These are phyloP conservation scores for Pipra filicauda DNA, from an alignment of 2,113 vertebrate genomes.

Conservation along the genomic window DNA sequence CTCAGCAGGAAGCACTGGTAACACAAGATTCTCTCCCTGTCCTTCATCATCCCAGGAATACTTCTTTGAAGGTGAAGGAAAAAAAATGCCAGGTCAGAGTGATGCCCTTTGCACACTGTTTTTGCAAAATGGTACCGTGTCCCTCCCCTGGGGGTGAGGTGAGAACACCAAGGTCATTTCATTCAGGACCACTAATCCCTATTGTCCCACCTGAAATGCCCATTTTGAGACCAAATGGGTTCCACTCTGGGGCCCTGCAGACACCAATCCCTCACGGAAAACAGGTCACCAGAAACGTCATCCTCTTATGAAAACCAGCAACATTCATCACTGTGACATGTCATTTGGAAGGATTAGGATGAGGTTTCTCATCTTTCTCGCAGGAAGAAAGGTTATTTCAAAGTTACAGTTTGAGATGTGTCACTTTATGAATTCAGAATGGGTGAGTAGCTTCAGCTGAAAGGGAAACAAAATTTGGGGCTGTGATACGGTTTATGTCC, in stretches of 20 bases:
- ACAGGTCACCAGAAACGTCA: neutral
- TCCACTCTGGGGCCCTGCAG: fast-evolving
- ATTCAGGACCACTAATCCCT: neutral
- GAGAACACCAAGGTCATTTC: neutral
- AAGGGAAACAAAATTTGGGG: neutral
- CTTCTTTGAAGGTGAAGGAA: neutral
- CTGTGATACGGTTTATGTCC: neutral
- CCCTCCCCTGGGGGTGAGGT: neutral
- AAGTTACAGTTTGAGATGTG: neutral
- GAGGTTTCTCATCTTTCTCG: neutral
- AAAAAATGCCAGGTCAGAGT: neutral
- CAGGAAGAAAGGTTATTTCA: neutral
- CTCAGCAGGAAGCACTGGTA: neutral
- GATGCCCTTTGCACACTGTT: neutral
- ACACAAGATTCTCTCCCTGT: neutral
- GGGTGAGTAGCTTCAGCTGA: neutral
- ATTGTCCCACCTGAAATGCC: neutral
- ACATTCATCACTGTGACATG: neutral
- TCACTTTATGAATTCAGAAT: neutral
- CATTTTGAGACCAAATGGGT: neutral
- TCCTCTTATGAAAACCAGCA: neutral
- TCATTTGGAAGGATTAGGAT: neutral
- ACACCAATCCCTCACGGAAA: neutral
- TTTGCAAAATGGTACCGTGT: neutral
- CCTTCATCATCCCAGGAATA: neutral